These are phyloP conservation scores for Drosophila bifasciata DNA, from an alignment of 1,140 invertebrate species.

Conservation along the genomic window DNA sequence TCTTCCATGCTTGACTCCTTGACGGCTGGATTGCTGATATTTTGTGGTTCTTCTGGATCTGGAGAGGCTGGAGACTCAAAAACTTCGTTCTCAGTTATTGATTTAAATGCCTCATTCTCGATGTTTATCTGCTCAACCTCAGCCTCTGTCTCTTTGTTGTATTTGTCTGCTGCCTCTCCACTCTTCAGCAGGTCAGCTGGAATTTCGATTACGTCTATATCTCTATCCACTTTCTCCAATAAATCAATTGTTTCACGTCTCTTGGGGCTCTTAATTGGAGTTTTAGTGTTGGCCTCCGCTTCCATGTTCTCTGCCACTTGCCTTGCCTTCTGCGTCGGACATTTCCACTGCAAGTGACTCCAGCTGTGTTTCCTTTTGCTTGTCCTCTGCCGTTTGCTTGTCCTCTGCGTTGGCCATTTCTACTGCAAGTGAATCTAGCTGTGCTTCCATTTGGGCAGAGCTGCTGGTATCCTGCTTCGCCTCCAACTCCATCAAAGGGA, in stretches of 20 bases:
- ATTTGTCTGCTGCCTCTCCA: too few species aligned
- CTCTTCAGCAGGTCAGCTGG: too few species aligned
- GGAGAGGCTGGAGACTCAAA: background rate
- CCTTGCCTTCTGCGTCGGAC: too few species aligned
- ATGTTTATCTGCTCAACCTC: too few species aligned
- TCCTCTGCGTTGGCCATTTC: too few species aligned
- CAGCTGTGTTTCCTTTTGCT: background rate
- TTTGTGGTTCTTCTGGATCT: slow-evolving; percentile 8
- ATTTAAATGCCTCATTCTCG: too few species aligned
- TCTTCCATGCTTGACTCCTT: background rate
- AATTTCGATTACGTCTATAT: too few species aligned
- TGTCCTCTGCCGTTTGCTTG: too few species aligned
- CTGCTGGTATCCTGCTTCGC: background rate
- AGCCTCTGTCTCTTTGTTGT: too few species aligned
- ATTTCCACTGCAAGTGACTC: background rate
- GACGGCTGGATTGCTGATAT: slow-evolving; percentile 14
- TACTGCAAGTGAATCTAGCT: background rate
- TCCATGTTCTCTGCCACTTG: too few species aligned
- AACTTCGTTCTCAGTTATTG: background rate
- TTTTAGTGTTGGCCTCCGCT: background rate
- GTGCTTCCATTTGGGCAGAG: background rate
- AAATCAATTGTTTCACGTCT: slow-evolving; percentile 9
- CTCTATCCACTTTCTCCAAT: background rate
- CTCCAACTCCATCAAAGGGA: background rate
- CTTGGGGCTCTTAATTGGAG: background rate